Evolutionary conservation across 2,888 invertebrate species (phyloP).

Genomic region (Crioceris asparagi): DNA sequence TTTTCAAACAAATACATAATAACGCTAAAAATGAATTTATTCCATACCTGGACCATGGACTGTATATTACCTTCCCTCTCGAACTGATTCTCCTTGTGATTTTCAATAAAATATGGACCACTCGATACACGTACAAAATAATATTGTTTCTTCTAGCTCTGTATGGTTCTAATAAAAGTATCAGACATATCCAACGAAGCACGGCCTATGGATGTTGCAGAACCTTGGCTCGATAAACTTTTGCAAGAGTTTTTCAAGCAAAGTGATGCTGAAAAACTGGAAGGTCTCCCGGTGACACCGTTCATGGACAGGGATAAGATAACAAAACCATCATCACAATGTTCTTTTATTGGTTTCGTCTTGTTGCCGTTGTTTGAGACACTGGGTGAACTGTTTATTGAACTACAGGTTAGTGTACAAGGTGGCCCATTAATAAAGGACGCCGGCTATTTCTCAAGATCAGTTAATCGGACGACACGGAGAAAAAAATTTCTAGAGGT

Average conservation of each 20-base stretch:
- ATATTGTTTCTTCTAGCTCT: conserved; percentile 47
- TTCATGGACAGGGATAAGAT: conserved; percentile 82
- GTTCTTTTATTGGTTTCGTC: conserved; percentile 73
- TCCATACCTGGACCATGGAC: too few species aligned
- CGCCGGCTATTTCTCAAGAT: too few species aligned
- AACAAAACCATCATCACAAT: conserved; percentile 73
- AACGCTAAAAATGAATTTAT: too few species aligned
- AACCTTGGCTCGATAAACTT: conserved; percentile 70
- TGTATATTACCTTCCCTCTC: too few species aligned
- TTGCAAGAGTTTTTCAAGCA: conserved; percentile 66
- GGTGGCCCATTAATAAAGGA: too few species aligned
- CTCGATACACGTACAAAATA: too few species aligned
- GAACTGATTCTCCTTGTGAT: too few species aligned
- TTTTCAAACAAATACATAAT: too few species aligned
- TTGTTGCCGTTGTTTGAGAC: conserved; percentile 70
- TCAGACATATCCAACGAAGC: conserved; percentile 79
- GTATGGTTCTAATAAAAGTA: conserved; percentile 73
- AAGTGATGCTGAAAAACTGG: conserved; percentile 70
- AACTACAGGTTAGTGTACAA: conserved; percentile 59
- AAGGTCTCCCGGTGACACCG: conserved; percentile 73
- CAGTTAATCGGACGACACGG: too few species aligned
- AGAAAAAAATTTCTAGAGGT: too few species aligned
- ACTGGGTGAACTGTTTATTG: conserved; percentile 61
- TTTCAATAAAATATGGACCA: too few species aligned
- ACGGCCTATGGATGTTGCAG: conserved; percentile 71